Conservation (phyloP, 2,888 invertebrate species). For the Acanthosepion esculentum region DNA sequence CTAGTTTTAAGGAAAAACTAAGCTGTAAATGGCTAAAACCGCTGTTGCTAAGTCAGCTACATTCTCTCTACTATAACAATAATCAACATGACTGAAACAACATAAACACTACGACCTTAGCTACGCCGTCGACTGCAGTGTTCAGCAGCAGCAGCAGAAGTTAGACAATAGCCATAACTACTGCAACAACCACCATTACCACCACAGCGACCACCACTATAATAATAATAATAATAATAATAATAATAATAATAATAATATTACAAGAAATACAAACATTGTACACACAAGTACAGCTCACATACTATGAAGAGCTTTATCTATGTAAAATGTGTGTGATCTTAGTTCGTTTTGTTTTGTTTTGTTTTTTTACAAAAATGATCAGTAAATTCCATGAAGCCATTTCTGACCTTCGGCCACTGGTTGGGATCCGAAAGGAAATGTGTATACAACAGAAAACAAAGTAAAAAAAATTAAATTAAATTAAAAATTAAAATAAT, state of each 20-base stretch:
- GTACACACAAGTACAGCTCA: too few species aligned
- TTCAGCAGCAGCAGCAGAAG: background rate
- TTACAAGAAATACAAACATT: too few species aligned
- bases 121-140: background rate
- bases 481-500: too few species aligned
- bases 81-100: slow-evolving; percentile 15
- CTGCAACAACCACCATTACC: background rate
- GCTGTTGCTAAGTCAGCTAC: slow-evolving; percentile 33
- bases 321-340: too few species aligned
- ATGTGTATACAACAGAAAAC: too few species aligned
- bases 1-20: background rate
- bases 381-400: too few species aligned
- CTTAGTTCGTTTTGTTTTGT: too few species aligned
- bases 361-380: too few species aligned
- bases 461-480: too few species aligned
- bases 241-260: background rate
- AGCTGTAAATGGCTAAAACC: background rate
- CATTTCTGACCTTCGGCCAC: too few species aligned
- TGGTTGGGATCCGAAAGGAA: too few species aligned
- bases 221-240: background rate
- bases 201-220: background rate
- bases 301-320: too few species aligned
- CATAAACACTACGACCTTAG: slow-evolving; percentile 33
- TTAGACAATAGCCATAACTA: background rate
- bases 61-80: background rate